phyloP scores from a whole-genome alignment of 2,113 vertebrate species.

The Syngnathoides biaculeatus region DNA sequence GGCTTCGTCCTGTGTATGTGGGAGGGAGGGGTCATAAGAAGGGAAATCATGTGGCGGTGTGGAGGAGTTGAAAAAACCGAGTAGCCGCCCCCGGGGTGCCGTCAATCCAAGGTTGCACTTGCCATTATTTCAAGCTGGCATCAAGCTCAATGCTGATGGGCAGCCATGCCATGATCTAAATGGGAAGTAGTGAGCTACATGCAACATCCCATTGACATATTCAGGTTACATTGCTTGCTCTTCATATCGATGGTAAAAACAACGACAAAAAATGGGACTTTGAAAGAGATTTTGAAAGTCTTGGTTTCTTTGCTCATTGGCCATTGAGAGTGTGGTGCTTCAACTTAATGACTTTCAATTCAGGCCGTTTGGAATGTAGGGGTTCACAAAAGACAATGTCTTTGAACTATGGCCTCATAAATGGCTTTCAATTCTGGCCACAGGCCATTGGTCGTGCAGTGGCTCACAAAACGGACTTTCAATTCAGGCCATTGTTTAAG shows the following conservation, averaged over 20 bases:
- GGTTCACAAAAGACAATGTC: neutral
- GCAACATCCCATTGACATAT: neutral
- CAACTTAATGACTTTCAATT: neutral
- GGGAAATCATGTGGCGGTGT: conserved; percentile 62
- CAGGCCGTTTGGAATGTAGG: neutral
- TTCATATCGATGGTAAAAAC: neutral
- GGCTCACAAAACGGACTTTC: neutral
- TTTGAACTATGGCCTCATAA: neutral
- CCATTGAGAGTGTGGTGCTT: neutral
- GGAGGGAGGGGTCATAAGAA: conserved; percentile 35
- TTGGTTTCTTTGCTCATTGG: neutral
- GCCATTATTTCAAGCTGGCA: conserved; percentile 48
- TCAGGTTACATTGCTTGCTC: neutral
- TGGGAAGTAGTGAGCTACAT: conserved; percentile 33
- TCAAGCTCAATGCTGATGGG: conserved; percentile 26
- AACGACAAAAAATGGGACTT: neutral
- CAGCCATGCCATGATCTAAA: conserved; percentile 39
- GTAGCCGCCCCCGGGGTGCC: conserved; percentile 49
- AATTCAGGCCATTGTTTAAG: no score
- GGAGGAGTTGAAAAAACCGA: conserved; percentile 47
- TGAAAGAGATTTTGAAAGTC: neutral
- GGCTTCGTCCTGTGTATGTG: conserved; percentile 41
- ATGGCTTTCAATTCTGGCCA: no score
- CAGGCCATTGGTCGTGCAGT: neutral
- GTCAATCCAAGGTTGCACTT: conserved; percentile 60